phyloP scores from a whole-genome alignment of 2,888 invertebrate genomes.

The Acanthosepion pharaonis region DNA sequence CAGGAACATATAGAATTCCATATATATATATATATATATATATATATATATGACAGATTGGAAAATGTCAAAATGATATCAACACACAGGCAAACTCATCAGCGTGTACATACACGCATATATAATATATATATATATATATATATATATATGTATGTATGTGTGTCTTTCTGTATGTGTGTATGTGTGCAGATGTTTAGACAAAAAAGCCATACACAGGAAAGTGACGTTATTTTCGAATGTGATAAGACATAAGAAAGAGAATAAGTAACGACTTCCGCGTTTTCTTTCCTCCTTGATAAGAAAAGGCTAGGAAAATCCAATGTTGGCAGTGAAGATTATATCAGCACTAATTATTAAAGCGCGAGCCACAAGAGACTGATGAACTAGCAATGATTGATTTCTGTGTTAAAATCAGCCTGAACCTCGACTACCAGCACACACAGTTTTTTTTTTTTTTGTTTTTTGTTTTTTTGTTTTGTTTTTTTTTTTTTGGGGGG shows the following conservation, averaged over 20 bases:
- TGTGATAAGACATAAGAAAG: neutral
- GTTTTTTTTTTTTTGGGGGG: too few species aligned
- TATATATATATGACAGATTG: neutral
- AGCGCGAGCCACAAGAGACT: neutral
- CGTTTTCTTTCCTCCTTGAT: neutral
- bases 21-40: too few species aligned
- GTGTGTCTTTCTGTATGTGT: too few species aligned
- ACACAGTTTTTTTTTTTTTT: too few species aligned
- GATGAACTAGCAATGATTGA: neutral
- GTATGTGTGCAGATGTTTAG: too few species aligned
- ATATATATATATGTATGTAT: too few species aligned
- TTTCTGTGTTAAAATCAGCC: neutral
- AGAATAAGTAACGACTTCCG: neutral
- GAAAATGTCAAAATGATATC: neutral
- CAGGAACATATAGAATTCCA: too few species aligned
- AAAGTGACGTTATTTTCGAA: neutral
- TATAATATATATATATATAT: too few species aligned
- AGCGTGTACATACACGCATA: too few species aligned
- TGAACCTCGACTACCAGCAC: too few species aligned
- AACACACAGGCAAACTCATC: too few species aligned
- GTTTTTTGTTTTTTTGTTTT: too few species aligned
- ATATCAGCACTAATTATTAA: slow-evolving; percentile 13
- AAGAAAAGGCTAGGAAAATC: neutral
- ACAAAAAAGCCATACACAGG: neutral
- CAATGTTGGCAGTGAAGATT: neutral